Percentiles rank a stretch among this genome's conserved stretches.
Evolutionary conservation across 2,113 vertebrate species (phyloP).

Genomic region (Alexandromys fortis): DNA sequence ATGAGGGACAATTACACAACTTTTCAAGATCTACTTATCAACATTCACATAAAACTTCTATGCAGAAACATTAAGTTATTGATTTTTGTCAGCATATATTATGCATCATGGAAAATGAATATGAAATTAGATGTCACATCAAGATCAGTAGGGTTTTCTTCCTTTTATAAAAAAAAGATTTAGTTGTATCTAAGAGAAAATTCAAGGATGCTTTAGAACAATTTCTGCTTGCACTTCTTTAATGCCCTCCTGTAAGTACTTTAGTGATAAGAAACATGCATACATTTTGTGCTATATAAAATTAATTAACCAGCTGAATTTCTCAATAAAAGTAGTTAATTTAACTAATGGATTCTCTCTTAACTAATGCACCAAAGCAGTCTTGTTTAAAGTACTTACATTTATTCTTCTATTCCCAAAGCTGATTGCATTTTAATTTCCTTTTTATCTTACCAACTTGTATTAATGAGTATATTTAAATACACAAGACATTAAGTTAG

Average conservation of each 20-base stretch:
- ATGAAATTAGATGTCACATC: background rate
- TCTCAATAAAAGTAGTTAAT: constrained; percentile 58
- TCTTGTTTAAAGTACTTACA: constrained; percentile 53
- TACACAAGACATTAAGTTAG: constrained; percentile 38
- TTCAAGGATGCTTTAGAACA: constrained; percentile 20
- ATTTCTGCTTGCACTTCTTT: background rate
- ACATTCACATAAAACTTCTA: background rate
- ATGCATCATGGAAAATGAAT: constrained; percentile 14
- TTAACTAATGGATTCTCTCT: constrained; percentile 62
- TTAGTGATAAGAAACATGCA: background rate
- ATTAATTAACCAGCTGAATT: constrained; percentile 55
- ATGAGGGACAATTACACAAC: background rate
- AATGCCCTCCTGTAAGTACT: background rate
- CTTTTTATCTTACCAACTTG: constrained; percentile 62
- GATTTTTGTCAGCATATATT: background rate
- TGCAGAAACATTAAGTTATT: background rate
- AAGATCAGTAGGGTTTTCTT: background rate
- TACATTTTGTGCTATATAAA: constrained; percentile 11
- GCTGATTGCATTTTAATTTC: constrained; percentile 44
- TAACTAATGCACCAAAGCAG: constrained; percentile 40
- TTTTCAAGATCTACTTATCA: constrained; percentile 1
- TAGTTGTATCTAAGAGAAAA: background rate
- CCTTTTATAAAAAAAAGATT: background rate
- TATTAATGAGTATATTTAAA: constrained; percentile 68
- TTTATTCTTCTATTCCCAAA: constrained; percentile 58